Base-by-base conservation (phyloP, 2,888 invertebrate species). In the Neoitamus cyanurus region DNA sequence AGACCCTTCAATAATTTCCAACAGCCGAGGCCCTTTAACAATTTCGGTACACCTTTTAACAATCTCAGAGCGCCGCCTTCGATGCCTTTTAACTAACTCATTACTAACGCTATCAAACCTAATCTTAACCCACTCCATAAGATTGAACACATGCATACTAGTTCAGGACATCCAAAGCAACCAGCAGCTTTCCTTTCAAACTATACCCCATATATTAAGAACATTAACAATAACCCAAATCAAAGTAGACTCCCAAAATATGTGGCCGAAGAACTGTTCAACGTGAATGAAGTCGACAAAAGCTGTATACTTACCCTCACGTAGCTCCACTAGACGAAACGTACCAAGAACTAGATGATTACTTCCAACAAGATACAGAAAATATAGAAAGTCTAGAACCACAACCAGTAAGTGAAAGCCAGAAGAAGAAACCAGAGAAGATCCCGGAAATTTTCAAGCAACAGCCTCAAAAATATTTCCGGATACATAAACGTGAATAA, bases 401-500 rank as follows among this genome's bases (percentile, higher is more conserved):
- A 20, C 68, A 68, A 9, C 68, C 15, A 15, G 20, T 20, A 9
- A 15, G 15, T 15, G 68, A 68, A 68, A 3, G n/a, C n/a, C n/a
- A n/a, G n/a, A n/a, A n/a, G n/a, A n/a, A n/a, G n/a, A n/a, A n/a
- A n/a, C n/a, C n/a, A n/a, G 5, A 68, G 68, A 68, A 68, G 78
- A 84, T 13, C 70, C 78, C 9, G 9, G 7, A 80, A 70, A 84
- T 84, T 84, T 84, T 84, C 31, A 2, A 1, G 42, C 84, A 68
- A 78, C 34, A 20, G 84, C 70, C 58, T 84, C 85, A 13, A 15
- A 36, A n/a, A 6, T 11, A 72, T 80, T 13, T 82, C 15, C 6
- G 83, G 85, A 70, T 84, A 70, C 80, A 42, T 84, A 84, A 78
- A 84, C 48, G 34, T 84, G 2, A 84, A 84, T 72, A 84, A 68